These are phyloP conservation scores for Lepetodrilus schrolli DNA, from an alignment of 2,888 invertebrate species.

Conservation along the genomic window DNA sequence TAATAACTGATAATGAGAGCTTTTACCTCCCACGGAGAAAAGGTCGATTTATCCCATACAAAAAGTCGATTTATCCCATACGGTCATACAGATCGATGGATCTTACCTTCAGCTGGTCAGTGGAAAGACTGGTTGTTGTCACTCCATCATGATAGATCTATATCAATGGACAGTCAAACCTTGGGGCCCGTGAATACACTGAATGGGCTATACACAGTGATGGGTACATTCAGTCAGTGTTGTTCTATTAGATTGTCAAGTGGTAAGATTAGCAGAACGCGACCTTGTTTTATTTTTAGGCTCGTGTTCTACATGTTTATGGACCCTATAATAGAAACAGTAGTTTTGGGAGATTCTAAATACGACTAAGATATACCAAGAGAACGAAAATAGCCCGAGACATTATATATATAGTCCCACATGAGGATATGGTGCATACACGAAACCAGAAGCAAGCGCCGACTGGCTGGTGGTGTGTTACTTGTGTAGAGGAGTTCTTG, in stretches of 20 bases:
- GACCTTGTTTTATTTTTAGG: background rate
- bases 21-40: background rate
- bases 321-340: slow-evolving; percentile 4
- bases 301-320: background rate
- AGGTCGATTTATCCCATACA: background rate
- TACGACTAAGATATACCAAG: slow-evolving; percentile 17
- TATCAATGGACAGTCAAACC: no score
- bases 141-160: background rate
- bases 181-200: no score
- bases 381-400: background rate
- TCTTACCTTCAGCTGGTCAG: background rate
- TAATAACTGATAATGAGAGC: background rate
- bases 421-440: no score
- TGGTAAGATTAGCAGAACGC: background rate
- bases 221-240: background rate
- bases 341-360: slow-evolving; percentile 19
- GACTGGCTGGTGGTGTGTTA: background rate
- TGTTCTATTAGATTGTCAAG: background rate
- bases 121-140: background rate
- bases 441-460: no score
- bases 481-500: background rate
- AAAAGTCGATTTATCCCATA: no score
- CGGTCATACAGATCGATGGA: background rate
- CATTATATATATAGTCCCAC: slow-evolving; percentile 8
- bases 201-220: no score